Percentiles rank a stretch among this genome's conserved stretches.
phyloP scores from a whole-genome alignment of 2,888 invertebrate species.

The Stomorhina lunata region DNA sequence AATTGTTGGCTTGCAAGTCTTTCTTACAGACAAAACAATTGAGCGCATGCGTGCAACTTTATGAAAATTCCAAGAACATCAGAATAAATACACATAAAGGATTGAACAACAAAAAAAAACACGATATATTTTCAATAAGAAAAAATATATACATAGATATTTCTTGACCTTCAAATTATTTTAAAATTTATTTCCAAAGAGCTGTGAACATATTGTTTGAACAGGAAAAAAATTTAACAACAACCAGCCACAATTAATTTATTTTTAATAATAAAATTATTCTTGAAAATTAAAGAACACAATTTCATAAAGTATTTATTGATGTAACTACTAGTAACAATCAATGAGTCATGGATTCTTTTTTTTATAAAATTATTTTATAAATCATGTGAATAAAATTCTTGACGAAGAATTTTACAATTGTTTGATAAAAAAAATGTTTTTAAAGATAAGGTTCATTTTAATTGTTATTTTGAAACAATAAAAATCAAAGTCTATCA shows the following conservation, averaged over 20 bases:
- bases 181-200: neutral
- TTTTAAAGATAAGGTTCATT: constrained; percentile 40
- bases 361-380: neutral
- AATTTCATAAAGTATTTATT: constrained; percentile 36
- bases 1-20: neutral
- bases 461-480: constrained; percentile 35
- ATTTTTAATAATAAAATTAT: constrained; percentile 63
- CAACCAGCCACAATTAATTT: constrained; percentile 57
- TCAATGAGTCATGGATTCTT: constrained; percentile 40
- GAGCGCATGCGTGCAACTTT: constrained; percentile 61
- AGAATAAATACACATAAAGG: constrained; percentile 16
- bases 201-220: constrained; percentile 23
- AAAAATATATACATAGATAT: neutral
- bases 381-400: constrained; percentile 15
- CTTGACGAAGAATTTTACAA: neutral
- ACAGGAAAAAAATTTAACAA: neutral
- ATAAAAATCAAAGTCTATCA: constrained; percentile 51
- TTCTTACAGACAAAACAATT: neutral
- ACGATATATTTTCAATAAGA: too few species aligned
- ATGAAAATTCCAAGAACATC: constrained; percentile 57
- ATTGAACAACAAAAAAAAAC: constrained; percentile 26
- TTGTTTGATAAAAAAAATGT: neutral
- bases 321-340: constrained; percentile 10
- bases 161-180: constrained; percentile 56
- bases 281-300: constrained; percentile 32